phyloP scores from a whole-genome alignment of 2,113 vertebrate genomes.

The Hemichromis elongatus region DNA sequence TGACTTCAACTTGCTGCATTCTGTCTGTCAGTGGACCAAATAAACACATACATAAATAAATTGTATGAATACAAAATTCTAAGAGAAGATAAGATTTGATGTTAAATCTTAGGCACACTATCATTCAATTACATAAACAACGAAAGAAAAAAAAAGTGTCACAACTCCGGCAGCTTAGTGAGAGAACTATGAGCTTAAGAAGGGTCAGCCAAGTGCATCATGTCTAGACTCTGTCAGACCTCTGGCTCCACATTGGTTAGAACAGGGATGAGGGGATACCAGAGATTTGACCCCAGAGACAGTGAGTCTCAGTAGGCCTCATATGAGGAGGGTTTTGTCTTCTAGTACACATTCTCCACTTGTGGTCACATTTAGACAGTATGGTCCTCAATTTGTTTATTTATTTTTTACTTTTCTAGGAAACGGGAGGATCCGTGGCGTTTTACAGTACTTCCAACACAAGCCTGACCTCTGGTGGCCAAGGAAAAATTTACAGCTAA shows the following conservation, averaged over 20 bases:
- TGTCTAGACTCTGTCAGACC: slow-evolving; percentile 60
- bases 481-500: neutral
- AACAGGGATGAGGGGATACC: slow-evolving; percentile 55
- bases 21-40: slow-evolving; percentile 47
- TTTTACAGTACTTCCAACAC: neutral
- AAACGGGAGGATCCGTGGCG: neutral
- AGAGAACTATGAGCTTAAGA: slow-evolving; percentile 7
- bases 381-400: neutral
- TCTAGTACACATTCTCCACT: slow-evolving; percentile 34
- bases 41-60: neutral
- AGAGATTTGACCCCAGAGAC: slow-evolving; percentile 64
- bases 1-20: slow-evolving; percentile 43
- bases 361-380: slow-evolving; percentile 26
- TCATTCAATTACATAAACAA: slow-evolving; percentile 16
- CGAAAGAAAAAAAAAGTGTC: slow-evolving; percentile 6
- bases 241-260: slow-evolving; percentile 63
- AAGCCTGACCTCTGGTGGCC: slow-evolving; percentile 58
- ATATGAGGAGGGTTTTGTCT: slow-evolving; percentile 41
- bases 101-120: neutral
- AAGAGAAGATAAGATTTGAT: neutral
- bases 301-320: slow-evolving; percentile 56
- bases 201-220: slow-evolving; percentile 43
- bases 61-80: neutral
- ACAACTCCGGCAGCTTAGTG: slow-evolving; percentile 14
- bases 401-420: neutral